Evolutionary conservation across 2,888 invertebrate genomes (phyloP), one percentile per base, ranked within the genome.

Genomic region (Tipula unca): DNA sequence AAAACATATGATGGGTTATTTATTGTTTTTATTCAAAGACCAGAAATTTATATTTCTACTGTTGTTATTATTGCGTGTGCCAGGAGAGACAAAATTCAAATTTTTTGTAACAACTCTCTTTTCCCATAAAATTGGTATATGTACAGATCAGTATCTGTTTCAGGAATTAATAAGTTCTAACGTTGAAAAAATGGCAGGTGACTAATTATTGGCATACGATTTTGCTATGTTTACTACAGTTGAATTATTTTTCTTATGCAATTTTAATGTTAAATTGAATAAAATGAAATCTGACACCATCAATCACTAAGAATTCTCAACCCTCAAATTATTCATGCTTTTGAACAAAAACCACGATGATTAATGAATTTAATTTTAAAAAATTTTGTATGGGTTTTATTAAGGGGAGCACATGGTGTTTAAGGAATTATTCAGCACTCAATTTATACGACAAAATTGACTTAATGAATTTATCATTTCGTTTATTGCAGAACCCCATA

Each of bases 351-450:
- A 6, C 25, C 69, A 69, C 69, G 69, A 69, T 69, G 69, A 69
- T 69, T 69, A 69, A 69, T 69, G 69, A 69, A 69, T 69, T 69
- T 69, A 69, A 69, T 54, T 54, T 54, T 69, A 69, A 69, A 69
- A n/a, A n/a, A 5, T 25, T 69, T 5, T 20, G 25, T 25, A 25
- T 3, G 25, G 25, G 17, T 54, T 69, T 25, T 69, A 13, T n/a
- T 69, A 25, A 25, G 25, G 13, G 25, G 1, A 69, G 69, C 69
- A 69, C 25, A 69, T 25, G 69, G 25, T 6, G 69, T 69, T 69
- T 69, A 48, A 17, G 14, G 69, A 25, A 69, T 25, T 69, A 69
- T 25, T 25, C 69, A 8, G 20, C 69, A 69, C 69, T 25, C 69
- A 69, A 69, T 69, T 69, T 25, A 69, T 25, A 25, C 3, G 0